Conservation (phyloP, 1,140 invertebrate species). For the Trinorchestia longiramus region DNA sequence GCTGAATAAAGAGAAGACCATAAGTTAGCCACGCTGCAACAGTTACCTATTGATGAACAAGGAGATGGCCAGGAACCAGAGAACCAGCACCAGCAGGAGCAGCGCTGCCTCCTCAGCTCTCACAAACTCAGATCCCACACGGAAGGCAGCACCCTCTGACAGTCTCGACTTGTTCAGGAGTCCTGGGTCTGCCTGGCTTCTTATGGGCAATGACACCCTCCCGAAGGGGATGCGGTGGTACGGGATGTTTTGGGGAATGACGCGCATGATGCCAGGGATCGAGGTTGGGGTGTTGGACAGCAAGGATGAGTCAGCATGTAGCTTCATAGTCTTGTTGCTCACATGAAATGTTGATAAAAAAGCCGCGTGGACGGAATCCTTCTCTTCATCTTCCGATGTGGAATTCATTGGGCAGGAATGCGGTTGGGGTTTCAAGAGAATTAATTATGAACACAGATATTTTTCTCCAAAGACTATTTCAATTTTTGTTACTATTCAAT, state of each 20-base stretch:
- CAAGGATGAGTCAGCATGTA: neutral
- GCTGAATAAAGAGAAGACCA: no score
- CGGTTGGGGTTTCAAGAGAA: neutral
- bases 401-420: neutral
- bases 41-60: conserved; percentile 38
- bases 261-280: neutral
- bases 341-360: neutral
- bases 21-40: neutral
- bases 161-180: neutral
- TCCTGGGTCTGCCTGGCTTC: neutral
- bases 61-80: conserved; percentile 34
- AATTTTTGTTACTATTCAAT: neutral
- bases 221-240: conserved; percentile 27
- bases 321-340: neutral
- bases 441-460: neutral
- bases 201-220: neutral
- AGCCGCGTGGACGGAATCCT: neutral
- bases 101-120: conserved; percentile 27
- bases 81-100: conserved; percentile 30
- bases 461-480: neutral
- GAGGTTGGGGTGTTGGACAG: neutral
- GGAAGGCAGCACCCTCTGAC: conserved; percentile 11
- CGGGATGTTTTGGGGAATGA: neutral
- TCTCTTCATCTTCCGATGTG: neutral
- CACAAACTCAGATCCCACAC: conserved; percentile 9